Conservation (phyloP, 37 sponge, comb jelly and placozoan species). For the Beroe forskalii region DNA sequence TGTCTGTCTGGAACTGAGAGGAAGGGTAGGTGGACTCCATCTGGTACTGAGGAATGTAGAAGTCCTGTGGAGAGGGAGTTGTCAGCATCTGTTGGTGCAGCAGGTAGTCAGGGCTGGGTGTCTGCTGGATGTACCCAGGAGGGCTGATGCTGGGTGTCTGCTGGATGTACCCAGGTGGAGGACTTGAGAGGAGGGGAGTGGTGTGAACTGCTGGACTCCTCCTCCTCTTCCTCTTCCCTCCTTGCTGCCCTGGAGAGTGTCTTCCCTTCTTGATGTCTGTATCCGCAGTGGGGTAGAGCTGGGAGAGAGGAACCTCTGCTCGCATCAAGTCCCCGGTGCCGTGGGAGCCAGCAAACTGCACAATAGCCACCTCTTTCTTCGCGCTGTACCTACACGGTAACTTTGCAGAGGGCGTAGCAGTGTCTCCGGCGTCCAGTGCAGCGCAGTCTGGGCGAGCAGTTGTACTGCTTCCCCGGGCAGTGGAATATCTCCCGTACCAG, state of each 20-base stretch:
- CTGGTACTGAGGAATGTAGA: neutral
- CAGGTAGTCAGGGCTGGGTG: neutral
- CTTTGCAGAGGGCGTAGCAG: neutral
- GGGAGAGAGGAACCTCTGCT: neutral
- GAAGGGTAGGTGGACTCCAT: neutral
- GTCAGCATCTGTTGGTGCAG: neutral
- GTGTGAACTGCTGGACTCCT: neutral
- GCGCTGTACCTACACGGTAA: neutral
- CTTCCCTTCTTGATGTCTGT: neutral
- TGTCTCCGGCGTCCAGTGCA: neutral
- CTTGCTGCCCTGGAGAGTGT: neutral
- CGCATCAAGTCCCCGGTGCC: neutral
- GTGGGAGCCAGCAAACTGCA: neutral
- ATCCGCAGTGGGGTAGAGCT: neutral
- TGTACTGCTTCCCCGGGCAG: neutral
- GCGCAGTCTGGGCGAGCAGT: neutral
- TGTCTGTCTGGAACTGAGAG: neutral
- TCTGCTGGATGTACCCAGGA: neutral
- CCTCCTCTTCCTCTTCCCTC: neutral
- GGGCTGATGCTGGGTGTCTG: neutral
- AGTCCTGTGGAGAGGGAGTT: neutral
- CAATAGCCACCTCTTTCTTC: neutral
- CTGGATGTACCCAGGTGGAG: neutral
- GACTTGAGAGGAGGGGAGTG: too few species aligned
- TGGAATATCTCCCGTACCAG: neutral